Evolutionary conservation across 2,888 invertebrate species (phyloP), one percentile per base, ranked within the genome.

Genomic region (Melipona beecheii): DNA sequence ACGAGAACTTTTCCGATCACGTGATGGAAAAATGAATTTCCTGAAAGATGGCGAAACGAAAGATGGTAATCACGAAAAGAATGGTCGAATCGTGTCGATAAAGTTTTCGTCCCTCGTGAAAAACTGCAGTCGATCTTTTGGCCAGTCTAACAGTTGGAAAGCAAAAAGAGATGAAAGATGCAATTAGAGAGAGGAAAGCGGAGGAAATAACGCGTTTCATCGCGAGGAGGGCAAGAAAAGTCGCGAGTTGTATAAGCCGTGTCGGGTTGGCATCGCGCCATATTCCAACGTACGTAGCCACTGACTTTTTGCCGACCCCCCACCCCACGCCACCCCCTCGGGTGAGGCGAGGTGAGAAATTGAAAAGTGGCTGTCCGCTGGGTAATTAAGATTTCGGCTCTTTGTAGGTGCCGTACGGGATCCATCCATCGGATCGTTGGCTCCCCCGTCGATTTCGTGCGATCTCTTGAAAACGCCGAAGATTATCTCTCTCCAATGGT

Each of bases 341-440:
- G 9, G 17, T 21, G 15, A 3, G 75, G 71, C 85, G 81, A 86
- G 87, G 89, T 80, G 91, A 90, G 89, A 91, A 91, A 91, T 90
- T 91, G 90, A 91, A 91, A 87, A 89, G 90, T 90, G 85, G 86
- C 71, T 64, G 75, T 58, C 82, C 70, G 82, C 72, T 73, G 66
- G 68, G 78, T 88, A 90, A 91, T 91, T 90, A 90, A 90, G 87
- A 89, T 87, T 87, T 88, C 81, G 78, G 73, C 68, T 72, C 75
- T 84, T 85, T 79, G 75, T 76, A 65, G 3, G 27, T 17, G 43
- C 58, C 56, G 43, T 24, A 49, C 36, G 62, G 31, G 69, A 60
- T n/a, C 58, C 70, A 43, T 50, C 31, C 70, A 43, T 50, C 31
- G 27, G 65, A 50, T 66, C 24, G 27, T 24, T 60, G 66, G 43